A percentile compares a stretch with the other conserved stretches of the same genome.
Evolutionary conservation across 2,888 invertebrate species (phyloP).

Genomic region (Pseudanteris insignis): DNA sequence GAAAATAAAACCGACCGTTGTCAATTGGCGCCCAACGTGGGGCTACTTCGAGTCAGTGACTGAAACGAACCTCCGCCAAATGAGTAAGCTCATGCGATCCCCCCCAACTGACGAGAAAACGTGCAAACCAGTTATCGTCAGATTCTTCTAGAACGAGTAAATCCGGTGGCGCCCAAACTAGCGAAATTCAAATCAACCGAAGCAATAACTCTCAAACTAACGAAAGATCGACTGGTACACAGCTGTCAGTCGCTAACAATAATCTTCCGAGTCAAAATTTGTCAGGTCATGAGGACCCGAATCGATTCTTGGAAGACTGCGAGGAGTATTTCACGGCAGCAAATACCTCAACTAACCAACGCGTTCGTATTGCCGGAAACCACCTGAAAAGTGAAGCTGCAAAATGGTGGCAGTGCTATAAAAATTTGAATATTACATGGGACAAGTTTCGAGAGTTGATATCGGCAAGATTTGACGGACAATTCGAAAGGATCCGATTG

Average conservation of each 20-base stretch:
- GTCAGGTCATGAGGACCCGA: conserved; percentile 24
- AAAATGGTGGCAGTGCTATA: conserved; percentile 18
- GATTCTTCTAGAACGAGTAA: too few species aligned
- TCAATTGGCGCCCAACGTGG: conserved; percentile 4
- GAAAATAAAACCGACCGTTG: too few species aligned
- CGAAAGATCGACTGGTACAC: too few species aligned
- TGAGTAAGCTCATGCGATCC: too few species aligned
- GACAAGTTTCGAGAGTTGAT: conserved; percentile 5
- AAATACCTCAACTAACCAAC: neutral
- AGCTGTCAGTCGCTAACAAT: too few species aligned
- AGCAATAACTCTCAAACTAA: too few species aligned
- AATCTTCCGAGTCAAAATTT: too few species aligned
- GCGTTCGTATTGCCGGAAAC: neutral
- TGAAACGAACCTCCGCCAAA: too few species aligned
- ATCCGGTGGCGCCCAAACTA: too few species aligned
- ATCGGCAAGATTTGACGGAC: conserved; percentile 1
- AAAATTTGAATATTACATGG: conserved; percentile 6
- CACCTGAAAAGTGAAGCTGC: conserved; percentile 2
- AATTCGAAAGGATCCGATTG: conserved; percentile 1
- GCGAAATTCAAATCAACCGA: too few species aligned
- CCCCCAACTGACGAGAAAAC: too few species aligned
- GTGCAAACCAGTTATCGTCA: too few species aligned
- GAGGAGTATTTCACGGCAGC: conserved; percentile 1
- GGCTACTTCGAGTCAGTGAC: neutral
- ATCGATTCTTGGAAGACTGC: conserved; percentile 4